phyloP scores from a whole-genome alignment of 2,888 invertebrate genomes.

The Norana najaformis region DNA sequence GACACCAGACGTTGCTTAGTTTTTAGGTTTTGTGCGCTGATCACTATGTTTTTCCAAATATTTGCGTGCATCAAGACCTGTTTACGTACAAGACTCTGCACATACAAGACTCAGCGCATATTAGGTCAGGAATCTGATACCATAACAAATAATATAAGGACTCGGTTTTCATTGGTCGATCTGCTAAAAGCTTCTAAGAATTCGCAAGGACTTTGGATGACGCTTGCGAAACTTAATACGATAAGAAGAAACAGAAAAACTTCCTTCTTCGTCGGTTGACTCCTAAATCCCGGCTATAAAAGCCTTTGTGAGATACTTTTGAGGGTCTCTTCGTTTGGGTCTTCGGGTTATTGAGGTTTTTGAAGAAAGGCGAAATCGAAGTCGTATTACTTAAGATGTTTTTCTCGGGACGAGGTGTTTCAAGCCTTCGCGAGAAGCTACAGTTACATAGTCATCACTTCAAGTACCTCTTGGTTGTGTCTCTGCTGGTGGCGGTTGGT shows the following conservation, averaged over 20 bases:
- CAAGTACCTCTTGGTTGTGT: too few species aligned
- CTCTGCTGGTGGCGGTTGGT: too few species aligned
- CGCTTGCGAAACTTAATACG: not conserved
- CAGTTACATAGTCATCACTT: too few species aligned
- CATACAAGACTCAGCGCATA: too few species aligned
- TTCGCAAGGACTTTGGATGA: not conserved
- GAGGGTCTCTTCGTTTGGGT: not conserved
- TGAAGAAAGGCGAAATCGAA: not conserved
- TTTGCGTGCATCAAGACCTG: not conserved
- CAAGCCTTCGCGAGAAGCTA: too few species aligned
- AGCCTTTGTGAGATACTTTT: not conserved
- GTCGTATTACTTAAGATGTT: not conserved
- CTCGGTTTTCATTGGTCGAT: not conserved
- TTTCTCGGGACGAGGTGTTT: too few species aligned
- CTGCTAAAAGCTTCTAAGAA: not conserved
- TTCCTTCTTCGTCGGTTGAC: constrained; percentile 2
- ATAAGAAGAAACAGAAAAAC: not conserved
- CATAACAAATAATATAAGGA: not conserved
- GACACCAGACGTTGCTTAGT: not conserved
- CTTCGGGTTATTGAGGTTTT: not conserved
- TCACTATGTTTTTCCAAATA: not conserved
- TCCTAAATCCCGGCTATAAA: not conserved
- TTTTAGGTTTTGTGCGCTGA: not conserved
- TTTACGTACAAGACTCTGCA: not conserved
- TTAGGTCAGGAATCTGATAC: not conserved